These are phyloP conservation scores for Limnothrissa miodon DNA, from an alignment of 2,113 vertebrate genomes.

Conservation along the genomic window DNA sequence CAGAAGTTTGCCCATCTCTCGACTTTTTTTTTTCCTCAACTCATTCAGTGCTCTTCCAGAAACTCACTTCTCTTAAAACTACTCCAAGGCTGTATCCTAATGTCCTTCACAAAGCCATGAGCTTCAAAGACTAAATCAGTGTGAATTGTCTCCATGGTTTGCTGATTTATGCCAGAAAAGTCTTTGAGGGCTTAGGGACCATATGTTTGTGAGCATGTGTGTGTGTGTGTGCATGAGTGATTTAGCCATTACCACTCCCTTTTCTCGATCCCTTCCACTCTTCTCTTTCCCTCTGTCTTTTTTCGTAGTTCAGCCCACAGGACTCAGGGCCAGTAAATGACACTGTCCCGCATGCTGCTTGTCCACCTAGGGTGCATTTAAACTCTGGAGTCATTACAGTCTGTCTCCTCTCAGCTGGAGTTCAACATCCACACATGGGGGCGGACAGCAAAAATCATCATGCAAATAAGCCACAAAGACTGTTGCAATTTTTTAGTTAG, in stretches of 20 bases:
- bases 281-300: not conserved
- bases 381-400: constrained; percentile 25
- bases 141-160: too few species aligned
- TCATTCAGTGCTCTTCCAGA: not conserved
- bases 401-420: not conserved
- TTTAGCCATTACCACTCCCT: not conserved
- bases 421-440: not conserved
- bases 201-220: too few species aligned
- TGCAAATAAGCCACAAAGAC: not conserved
- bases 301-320: not conserved
- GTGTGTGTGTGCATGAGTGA: too few species aligned
- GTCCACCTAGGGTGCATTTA: constrained; percentile 39
- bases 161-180: too few species aligned
- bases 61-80: not conserved
- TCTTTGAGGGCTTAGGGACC: too few species aligned
- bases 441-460: not conserved
- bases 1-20: not conserved
- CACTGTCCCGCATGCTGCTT: not conserved
- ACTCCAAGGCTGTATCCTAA: too few species aligned
- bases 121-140: too few species aligned
- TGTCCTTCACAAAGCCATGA: too few species aligned
- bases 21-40: not conserved
- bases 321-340: not conserved
- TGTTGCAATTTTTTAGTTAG: not conserved
- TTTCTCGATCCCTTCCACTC: not conserved